These are phyloP conservation scores for Tineola bisselliella DNA, from an alignment of 2,888 invertebrate species.

Conservation along the genomic window DNA sequence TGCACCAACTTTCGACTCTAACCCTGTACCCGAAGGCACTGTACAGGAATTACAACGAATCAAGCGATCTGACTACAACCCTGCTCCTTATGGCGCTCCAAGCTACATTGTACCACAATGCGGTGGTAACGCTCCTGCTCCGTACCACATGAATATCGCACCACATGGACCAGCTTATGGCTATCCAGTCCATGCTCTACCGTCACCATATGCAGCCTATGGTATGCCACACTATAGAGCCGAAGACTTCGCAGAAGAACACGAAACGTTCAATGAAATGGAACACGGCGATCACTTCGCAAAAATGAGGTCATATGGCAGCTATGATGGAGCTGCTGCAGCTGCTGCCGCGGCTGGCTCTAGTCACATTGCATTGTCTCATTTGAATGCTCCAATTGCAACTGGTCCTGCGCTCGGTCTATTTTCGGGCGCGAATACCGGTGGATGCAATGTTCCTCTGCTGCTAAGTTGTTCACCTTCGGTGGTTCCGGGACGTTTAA, in stretches of 20 bases:
- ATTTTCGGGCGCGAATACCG: slow-evolving; percentile 43
- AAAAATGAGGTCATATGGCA: slow-evolving; percentile 31
- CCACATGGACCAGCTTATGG: not conserved
- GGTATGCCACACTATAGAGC: slow-evolving; percentile 27
- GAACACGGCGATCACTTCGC: slow-evolving; percentile 34
- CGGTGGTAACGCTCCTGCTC: slow-evolving; percentile 30
- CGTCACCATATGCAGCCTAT: slow-evolving; percentile 1
- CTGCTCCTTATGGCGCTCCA: not conserved
- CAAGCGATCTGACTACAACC: slow-evolving; percentile 10
- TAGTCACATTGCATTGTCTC: slow-evolving; percentile 18
- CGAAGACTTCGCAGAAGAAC: slow-evolving; percentile 24
- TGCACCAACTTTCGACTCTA: slow-evolving; percentile 16
- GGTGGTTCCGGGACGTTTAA: slow-evolving; percentile 38
- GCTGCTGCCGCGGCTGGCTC: not conserved
- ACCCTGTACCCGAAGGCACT: not conserved
- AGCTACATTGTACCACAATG: slow-evolving; percentile 19
- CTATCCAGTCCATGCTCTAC: slow-evolving; percentile 19
- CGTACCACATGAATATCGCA: not conserved
- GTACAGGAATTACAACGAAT: not conserved
- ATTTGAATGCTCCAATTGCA: slow-evolving; percentile 18
- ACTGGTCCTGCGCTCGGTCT: slow-evolving; percentile 35
- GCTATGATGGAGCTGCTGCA: slow-evolving; percentile 20
- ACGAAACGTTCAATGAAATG: slow-evolving; percentile 40
- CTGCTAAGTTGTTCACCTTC: slow-evolving; percentile 51
- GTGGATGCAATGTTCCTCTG: slow-evolving; percentile 44